Conservation (phyloP, 2,797 vertebrate species). For the Sarcoramphus papa region DNA sequence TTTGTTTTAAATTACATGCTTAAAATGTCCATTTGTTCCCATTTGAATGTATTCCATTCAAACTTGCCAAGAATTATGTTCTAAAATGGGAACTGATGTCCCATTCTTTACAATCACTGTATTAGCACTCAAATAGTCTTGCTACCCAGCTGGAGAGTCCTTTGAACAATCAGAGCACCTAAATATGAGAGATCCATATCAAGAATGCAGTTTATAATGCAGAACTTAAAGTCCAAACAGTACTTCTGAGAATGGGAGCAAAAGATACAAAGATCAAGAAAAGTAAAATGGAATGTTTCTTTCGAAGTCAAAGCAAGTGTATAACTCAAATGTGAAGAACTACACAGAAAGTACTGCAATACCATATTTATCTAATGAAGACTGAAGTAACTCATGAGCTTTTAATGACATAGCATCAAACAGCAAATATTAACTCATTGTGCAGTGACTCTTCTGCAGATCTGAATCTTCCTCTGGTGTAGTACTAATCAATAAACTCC, state of each 20-base stretch:
- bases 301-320: neutral
- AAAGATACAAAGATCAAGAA: neutral
- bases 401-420: neutral
- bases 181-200: constrained; percentile 55
- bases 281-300: neutral
- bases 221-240: neutral
- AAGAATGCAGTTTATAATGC: neutral
- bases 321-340: neutral
- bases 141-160: constrained; percentile 56
- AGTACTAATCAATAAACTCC: neutral
- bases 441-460: neutral
- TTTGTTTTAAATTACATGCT: constrained; percentile 65
- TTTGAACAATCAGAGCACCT: constrained; percentile 58
- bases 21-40: constrained; percentile 61
- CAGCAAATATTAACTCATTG: neutral
- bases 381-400: neutral
- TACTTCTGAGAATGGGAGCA: neutral
- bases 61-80: constrained; percentile 61
- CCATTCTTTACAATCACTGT: constrained; percentile 63
- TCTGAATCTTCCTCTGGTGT: neutral
- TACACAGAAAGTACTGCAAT: neutral
- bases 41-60: constrained; percentile 53
- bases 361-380: neutral
- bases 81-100: constrained; percentile 62
- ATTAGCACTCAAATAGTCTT: constrained; percentile 58